Evolutionary conservation across 2,797 vertebrate genomes (phyloP).

Genomic region (Betta splendens): DNA sequence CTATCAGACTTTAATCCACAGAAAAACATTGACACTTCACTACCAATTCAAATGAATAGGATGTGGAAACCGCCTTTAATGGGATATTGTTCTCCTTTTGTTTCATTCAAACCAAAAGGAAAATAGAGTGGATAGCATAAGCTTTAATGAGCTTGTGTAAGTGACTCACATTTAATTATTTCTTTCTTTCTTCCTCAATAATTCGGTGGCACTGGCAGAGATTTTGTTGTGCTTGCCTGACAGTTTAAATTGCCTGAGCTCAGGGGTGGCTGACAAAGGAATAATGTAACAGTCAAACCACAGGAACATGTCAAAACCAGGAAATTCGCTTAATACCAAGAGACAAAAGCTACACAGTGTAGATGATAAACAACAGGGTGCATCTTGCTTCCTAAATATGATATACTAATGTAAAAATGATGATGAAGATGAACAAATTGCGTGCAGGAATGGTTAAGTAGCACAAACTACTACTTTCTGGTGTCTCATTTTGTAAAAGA

Average conservation of each 20-base stretch:
- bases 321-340: conserved; percentile 29
- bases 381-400: no score
- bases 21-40: conserved; percentile 79
- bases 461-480: no score
- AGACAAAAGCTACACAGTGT: conserved; percentile 4
- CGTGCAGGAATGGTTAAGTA: no score
- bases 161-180: conserved; percentile 79
- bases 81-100: conserved; percentile 82
- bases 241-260: conserved; percentile 58
- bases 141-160: conserved; percentile 83
- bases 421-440: no score
- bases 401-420: no score
- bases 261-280: conserved; percentile 40
- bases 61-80: conserved; percentile 79
- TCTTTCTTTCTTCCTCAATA: conserved; percentile 70
- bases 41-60: conserved; percentile 72
- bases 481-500: no score
- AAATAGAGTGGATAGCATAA: conserved; percentile 78
- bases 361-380: not conserved
- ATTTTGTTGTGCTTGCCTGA: conserved; percentile 70
- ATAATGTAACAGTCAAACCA: conserved; percentile 28
- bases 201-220: conserved; percentile 62
- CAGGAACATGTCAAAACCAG: conserved; percentile 21
- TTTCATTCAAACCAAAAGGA: conserved; percentile 80
- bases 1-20: conserved; percentile 83